A percentile compares a stretch with the other conserved stretches of the same genome.
These are phyloP conservation scores for Melanophora roralis DNA, from an alignment of 2,888 invertebrate species.

Conservation along the genomic window DNA sequence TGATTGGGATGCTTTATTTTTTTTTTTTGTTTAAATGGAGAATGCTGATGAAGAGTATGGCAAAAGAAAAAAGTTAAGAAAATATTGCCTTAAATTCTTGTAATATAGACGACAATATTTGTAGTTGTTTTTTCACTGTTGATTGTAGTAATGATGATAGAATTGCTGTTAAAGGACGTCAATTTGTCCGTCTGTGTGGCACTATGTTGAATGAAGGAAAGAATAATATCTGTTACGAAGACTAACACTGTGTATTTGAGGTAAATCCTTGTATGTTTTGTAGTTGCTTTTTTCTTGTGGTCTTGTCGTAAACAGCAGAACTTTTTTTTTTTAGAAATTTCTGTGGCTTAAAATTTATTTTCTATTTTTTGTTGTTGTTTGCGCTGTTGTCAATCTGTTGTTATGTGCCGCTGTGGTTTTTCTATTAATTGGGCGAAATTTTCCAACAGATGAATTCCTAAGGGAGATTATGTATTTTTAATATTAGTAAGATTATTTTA, in stretches of 20 bases:
- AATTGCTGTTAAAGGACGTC: constrained; percentile 28
- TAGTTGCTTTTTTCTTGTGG: neutral
- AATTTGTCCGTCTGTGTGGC: neutral
- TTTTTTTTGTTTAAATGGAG: neutral
- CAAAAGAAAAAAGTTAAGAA: neutral
- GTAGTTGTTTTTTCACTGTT: constrained; percentile 16
- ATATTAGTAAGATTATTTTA: constrained; percentile 27
- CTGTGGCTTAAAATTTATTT: constrained; percentile 28
- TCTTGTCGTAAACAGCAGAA: neutral
- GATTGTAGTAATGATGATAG: constrained; percentile 46
- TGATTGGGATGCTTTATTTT: constrained; percentile 48
- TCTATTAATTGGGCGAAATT: constrained; percentile 65
- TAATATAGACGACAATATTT: constrained; percentile 33
- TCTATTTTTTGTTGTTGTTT: constrained; percentile 11
- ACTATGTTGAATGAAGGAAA: neutral
- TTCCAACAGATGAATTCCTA: constrained; percentile 70
- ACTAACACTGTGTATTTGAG: neutral
- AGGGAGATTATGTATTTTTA: constrained; percentile 56
- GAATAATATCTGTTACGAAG: constrained; percentile 56
- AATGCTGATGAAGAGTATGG: neutral
- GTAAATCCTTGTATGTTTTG: constrained; percentile 19
- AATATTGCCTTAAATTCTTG: constrained; percentile 22
- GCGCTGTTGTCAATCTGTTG: constrained; percentile 50
- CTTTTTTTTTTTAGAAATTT: constrained; percentile 43
- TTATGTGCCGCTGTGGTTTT: constrained; percentile 29